Conservation (phyloP, 2,113 vertebrate species). For the Saguinus imperator region DNA sequence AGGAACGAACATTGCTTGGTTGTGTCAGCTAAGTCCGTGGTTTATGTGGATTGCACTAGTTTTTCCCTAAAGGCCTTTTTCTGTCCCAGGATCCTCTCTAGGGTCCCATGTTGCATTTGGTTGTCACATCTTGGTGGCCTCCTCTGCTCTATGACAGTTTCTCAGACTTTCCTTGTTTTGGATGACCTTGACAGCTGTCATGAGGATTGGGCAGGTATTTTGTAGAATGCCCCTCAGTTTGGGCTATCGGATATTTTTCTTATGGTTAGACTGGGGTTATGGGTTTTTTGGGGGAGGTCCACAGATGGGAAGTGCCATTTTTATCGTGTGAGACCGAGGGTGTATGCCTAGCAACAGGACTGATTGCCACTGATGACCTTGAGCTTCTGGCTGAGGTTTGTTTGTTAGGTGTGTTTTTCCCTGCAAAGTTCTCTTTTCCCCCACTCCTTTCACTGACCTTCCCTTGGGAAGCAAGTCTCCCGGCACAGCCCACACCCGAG, state of each 20-base stretch:
- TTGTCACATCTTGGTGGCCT: rapidly evolving
- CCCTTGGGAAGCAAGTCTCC: neutral
- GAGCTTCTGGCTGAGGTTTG: rapidly evolving
- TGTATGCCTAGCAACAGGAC: rapidly evolving
- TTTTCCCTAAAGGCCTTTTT: neutral
- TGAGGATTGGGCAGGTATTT: neutral
- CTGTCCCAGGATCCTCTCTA: neutral
- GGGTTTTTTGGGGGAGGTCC: neutral
- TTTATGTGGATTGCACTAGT: rapidly evolving
- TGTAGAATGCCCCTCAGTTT: neutral
- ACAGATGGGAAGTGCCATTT: neutral
- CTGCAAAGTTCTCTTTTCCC: rapidly evolving
- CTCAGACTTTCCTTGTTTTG: neutral
- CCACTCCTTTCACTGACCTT: rapidly evolving
- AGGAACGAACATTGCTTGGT: rapidly evolving
- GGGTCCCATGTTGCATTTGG: neutral
- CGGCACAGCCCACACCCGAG: neutral
- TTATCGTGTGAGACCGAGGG: rapidly evolving
- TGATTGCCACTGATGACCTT: rapidly evolving
- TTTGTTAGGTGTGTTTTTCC: neutral
- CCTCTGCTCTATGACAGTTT: neutral
- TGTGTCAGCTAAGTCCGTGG: rapidly evolving
- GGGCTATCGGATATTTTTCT: neutral
- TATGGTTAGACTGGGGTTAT: neutral
- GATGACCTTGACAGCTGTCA: neutral